Base-by-base conservation (phyloP, 37 sponge, comb jelly and placozoan genomes). In the Ianthella basta region DNA sequence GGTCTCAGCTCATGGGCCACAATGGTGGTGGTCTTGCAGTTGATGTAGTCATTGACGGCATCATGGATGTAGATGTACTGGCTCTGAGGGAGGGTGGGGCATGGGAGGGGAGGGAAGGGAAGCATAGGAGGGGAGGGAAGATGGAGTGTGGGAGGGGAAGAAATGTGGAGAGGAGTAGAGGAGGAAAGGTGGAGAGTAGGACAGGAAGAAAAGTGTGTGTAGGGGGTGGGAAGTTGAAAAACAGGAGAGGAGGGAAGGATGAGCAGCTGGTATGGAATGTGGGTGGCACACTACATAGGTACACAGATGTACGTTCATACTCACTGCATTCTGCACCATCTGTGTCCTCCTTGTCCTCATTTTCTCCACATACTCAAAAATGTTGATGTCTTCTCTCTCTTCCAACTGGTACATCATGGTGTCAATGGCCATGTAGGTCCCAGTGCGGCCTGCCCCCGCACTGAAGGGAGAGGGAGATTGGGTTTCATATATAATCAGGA, bases 371-470 rank as follows among this genome's bases (percentile, higher is more conserved):
- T 80, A 73, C 5, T 59, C 67, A 53, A 57, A 64, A 18, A 93
- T 82, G 75, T 93, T 85, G 12, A 89, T 56, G 0, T 57, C 16
- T 18, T 78, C 66, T 40, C 87, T 88, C 0, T 78, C 56, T 19
- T 75, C 85, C 18, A 86, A 66, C 59, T 89, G 84, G 18, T 87
- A 63, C 70, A 93, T 59, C 18, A 70, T 83, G 18, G 55, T 87
- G 79, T 93, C 90, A 24, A 93, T 89, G 24, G 88, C 56, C 13
- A 93, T 86, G 53, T 91, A 67, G 38, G 89, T 85, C 4, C 94
- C 94, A 35, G 94, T 94, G 12, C 94, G 85, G 12, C 94, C 94
- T n/a, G 87, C 91, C 34, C 94, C 94, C 82, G 91, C 91, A 94
- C 94, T 94, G 82, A 4, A 84, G 16, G 27, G 12, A 29, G 20